Evolutionary conservation across 2,797 vertebrate species (phyloP), one percentile per base, ranked within the genome.

Genomic region (Sibirionetta formosa): DNA sequence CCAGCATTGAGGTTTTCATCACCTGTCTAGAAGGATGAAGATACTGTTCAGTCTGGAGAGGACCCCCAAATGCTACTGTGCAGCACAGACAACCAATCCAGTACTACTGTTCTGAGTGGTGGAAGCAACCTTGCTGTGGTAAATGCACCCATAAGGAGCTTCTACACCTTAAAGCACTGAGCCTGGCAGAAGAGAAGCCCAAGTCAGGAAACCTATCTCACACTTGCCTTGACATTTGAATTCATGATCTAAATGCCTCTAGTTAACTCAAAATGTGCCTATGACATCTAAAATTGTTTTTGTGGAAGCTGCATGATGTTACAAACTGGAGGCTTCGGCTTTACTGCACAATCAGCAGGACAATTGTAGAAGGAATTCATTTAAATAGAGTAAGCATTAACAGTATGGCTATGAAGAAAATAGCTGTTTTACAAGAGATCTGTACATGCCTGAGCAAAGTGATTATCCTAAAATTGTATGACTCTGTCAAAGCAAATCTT

Each of bases 211-310:
- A 86, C 76, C 91, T 54, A 35, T 85, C 38, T 81, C 65, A 81
- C 0, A 0, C 57, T 51, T 88, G 91, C 72, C 54, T 72, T 92
- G 93, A 75, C 92, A 89, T 90, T 84, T 90, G 90, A 75, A 90
- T 97, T 95, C 87, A 92, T 93, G 69, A 96, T 85, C 86, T 83
- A 95, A 93, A 96, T 88, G 88, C 76, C 83, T 94, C 57, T 61
- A 88, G 81, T 48, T 92, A 95, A 89, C 90, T 92, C 22, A 44
- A 61, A 64, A 96, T 57, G 83, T 92, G 90, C 68, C 56, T 63
- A 53, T 1, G 60, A 89, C 90, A 94, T 87, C 91, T 89, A 51
- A 78, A 95, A 20, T 38, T 72, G 76, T 96, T 94, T 88, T 81
- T 83, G 82, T 90, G 83, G 93, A 77, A 96, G 95, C 93, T 94